These are phyloP conservation scores for Tethea ocularis DNA, from an alignment of 2,888 invertebrate species.

Conservation along the genomic window DNA sequence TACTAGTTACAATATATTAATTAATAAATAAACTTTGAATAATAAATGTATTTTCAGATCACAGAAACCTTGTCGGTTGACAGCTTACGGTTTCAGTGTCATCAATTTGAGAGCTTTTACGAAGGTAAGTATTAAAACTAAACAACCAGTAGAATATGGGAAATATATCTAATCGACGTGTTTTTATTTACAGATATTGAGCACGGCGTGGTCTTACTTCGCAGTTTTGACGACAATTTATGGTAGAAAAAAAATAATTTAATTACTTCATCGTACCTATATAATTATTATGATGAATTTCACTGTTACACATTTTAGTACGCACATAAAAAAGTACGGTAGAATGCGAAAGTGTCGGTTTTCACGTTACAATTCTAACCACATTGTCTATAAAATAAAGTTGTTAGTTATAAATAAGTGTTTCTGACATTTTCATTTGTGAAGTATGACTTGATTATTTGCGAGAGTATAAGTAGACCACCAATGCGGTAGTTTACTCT, in stretches of 20 bases:
- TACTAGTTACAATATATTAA: background rate
- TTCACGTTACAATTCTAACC: background rate
- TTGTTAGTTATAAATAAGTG: background rate
- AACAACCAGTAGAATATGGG: background rate
- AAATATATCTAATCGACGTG: background rate
- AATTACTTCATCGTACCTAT: background rate
- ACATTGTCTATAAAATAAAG: background rate
- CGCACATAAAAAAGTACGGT: background rate
- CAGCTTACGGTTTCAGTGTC: slow-evolving; percentile 51
- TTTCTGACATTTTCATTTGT: background rate
- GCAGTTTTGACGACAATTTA: slow-evolving; percentile 53
- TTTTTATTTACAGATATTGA: slow-evolving; percentile 56
- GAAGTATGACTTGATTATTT: slow-evolving; percentile 17
- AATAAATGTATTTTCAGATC: slow-evolving; percentile 37
- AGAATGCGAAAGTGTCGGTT: background rate
- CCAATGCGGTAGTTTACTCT: slow-evolving; percentile 31
- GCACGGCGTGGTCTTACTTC: slow-evolving; percentile 63
- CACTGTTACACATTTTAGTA: background rate
- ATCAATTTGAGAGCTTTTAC: slow-evolving; percentile 53
- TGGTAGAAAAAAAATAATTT: slow-evolving; percentile 14
- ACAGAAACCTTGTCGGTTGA: slow-evolving; percentile 55
- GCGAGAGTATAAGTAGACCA: slow-evolving; percentile 22
- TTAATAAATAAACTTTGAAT: background rate
- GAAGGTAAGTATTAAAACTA: slow-evolving; percentile 35
- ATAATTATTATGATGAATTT: background rate